Percentiles rank a stretch among this genome's conserved stretches.
Evolutionary conservation across 2,113 vertebrate species (phyloP).

Genomic region (Pluvialis apricaria): DNA sequence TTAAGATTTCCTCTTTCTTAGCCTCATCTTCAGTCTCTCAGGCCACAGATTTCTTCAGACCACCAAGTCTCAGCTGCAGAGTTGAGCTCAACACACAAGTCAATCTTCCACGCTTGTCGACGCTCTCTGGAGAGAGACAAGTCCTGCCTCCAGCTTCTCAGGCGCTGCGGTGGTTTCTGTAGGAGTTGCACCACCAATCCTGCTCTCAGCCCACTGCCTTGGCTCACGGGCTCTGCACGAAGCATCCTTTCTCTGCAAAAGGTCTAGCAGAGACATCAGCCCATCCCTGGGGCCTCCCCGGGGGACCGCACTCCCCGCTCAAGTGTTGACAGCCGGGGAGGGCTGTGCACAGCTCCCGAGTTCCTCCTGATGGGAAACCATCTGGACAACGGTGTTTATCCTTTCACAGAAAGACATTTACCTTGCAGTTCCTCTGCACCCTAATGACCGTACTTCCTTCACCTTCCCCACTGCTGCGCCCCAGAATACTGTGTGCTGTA

Average conservation of each 20-base stretch:
- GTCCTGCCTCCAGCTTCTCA: neutral
- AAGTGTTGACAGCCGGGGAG: rapidly evolving
- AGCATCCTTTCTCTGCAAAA: neutral
- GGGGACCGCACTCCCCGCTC: rapidly evolving
- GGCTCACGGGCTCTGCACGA: rapidly evolving
- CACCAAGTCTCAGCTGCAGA: neutral
- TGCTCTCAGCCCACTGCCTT: neutral
- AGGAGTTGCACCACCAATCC: rapidly evolving
- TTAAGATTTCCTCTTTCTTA: neutral
- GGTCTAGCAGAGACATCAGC: too few relatives aligned
- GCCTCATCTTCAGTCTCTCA: neutral
- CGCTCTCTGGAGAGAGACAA: neutral
- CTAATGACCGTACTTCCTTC: neutral
- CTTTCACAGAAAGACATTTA: neutral
- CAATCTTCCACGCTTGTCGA: neutral
- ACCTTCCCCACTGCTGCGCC: neutral
- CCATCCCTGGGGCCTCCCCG: too few relatives aligned
- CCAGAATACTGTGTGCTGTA: neutral
- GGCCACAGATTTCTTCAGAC: neutral
- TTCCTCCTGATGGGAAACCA: neutral
- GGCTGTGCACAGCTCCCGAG: neutral
- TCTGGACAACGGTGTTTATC: neutral
- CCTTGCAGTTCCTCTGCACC: neutral
- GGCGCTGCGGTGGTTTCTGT: rapidly evolving
- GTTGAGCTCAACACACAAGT: neutral